phyloP scores from a whole-genome alignment of 92 coral and sea anemone species.

The Zoanthus sociatus region DNA sequence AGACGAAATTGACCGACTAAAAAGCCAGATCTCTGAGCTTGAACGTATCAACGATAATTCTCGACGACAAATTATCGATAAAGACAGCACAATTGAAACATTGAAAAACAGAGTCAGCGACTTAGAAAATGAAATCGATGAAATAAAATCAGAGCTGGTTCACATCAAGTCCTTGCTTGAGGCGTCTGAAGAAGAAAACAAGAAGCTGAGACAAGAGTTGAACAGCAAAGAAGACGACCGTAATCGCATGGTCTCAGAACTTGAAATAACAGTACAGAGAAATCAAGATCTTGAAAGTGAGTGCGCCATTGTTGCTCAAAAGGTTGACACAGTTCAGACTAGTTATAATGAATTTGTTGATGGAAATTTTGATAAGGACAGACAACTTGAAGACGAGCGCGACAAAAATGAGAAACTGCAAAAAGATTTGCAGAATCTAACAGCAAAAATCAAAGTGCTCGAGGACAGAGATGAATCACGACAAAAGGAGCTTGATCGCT shows the following conservation, averaged over 20 bases:
- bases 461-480: slow-evolving; percentile 73
- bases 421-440: slow-evolving; percentile 72
- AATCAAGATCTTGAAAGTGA: slow-evolving; percentile 84
- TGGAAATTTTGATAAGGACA: slow-evolving; percentile 66
- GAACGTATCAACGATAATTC: slow-evolving; percentile 80
- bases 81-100: slow-evolving; percentile 88
- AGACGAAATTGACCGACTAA: slow-evolving; percentile 88
- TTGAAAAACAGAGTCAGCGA: slow-evolving; percentile 76
- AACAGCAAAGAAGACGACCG: slow-evolving; percentile 86
- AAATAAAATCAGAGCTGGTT: slow-evolving; percentile 83
- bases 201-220: slow-evolving; percentile 71
- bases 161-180: slow-evolving; percentile 80
- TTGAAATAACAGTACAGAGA: slow-evolving; percentile 75
- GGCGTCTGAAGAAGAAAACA: slow-evolving; percentile 87
- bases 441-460: slow-evolving; percentile 64
- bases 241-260: slow-evolving; percentile 76
- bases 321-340: slow-evolving; percentile 74
- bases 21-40: slow-evolving; percentile 83
- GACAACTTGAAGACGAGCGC: slow-evolving; percentile 72
- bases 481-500: slow-evolving; percentile 88
- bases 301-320: slow-evolving; percentile 77
- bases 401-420: slow-evolving; percentile 85
- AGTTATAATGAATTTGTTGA: slow-evolving; percentile 80
- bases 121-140: slow-evolving; percentile 87
- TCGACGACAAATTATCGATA: slow-evolving; percentile 76